These are phyloP conservation scores for Danionella dracula DNA, from an alignment of 2,797 vertebrate genomes.

Conservation along the genomic window DNA sequence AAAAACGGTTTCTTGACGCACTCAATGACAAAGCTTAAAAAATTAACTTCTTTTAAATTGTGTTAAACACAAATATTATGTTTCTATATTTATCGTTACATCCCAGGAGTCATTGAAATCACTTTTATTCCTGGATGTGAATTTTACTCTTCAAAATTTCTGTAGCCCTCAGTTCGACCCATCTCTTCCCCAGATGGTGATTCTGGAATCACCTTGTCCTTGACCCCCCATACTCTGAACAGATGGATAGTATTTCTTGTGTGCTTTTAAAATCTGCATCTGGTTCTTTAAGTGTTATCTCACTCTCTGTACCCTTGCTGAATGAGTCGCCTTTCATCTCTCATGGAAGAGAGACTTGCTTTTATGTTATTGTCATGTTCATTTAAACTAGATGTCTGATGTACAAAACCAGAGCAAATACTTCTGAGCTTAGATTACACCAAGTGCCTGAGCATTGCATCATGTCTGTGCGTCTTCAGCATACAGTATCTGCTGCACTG, in stretches of 20 bases:
- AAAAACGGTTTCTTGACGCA: too few species aligned
- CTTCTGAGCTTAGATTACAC: slow-evolving; percentile 74
- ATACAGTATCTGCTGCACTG: background rate
- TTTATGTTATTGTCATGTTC: slow-evolving; percentile 47
- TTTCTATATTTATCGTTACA: too few species aligned
- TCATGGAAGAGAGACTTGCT: background rate
- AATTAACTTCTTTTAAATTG: too few species aligned
- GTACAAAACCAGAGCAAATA: slow-evolving; percentile 32
- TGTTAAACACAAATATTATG: too few species aligned
- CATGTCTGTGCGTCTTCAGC: slow-evolving; percentile 42
- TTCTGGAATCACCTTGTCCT: slow-evolving; percentile 65
- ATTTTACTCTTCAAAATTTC: background rate
- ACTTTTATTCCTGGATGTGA: too few species aligned
- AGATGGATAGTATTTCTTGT: slow-evolving; percentile 61
- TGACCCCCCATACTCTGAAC: slow-evolving; percentile 64
- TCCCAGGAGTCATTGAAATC: too few species aligned
- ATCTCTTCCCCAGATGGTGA: slow-evolving; percentile 66
- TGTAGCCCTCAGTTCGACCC: slow-evolving; percentile 41
- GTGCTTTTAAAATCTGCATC: slow-evolving; percentile 52
- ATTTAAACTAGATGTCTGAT: slow-evolving; percentile 52
- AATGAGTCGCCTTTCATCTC: slow-evolving; percentile 23
- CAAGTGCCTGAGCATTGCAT: slow-evolving; percentile 71
- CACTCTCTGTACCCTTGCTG: background rate
- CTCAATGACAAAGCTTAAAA: too few species aligned
- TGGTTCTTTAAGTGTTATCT: slow-evolving; percentile 39